A percentile compares a stretch with the other conserved stretches of the same genome.
Conservation (phyloP, 2,797 vertebrate genomes). For the Smutsia gigantea region DNA sequence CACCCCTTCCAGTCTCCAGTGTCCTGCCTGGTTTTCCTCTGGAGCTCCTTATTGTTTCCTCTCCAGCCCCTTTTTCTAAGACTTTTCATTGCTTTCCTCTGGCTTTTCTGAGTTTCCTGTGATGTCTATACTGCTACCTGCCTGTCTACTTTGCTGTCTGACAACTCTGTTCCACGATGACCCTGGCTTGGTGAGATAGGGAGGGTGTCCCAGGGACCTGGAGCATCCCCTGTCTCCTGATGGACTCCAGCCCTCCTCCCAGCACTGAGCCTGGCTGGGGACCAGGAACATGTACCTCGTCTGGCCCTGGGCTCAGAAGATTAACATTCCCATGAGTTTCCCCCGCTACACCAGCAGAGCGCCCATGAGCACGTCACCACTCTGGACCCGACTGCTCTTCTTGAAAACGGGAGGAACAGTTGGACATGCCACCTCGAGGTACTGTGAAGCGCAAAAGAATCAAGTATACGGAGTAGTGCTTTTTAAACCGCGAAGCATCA, state of each 20-base stretch:
- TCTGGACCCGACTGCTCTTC: neutral
- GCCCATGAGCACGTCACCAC: neutral
- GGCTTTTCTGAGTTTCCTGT: neutral
- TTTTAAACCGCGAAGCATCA: neutral
- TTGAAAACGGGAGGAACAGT: neutral
- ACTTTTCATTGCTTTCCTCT: neutral
- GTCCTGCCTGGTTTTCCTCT: neutral
- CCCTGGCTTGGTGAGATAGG: neutral
- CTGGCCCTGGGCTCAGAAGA: neutral
- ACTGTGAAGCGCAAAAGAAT: neutral
- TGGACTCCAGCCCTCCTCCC: neutral
- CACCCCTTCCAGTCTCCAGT: accelerated
- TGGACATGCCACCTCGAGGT: neutral
- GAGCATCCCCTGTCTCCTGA: neutral
- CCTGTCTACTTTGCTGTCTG: neutral
- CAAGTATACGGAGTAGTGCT: neutral
- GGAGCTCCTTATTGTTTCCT: neutral
- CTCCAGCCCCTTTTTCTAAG: neutral
- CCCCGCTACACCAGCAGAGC: neutral
- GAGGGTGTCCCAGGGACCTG: neutral
- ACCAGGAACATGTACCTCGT: neutral
- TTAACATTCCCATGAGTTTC: neutral
- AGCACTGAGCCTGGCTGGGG: neutral
- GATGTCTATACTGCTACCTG: neutral
- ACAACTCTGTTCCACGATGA: neutral